These are phyloP conservation scores for Andrena haemorrhoa DNA, from an alignment of 2,888 invertebrate genomes.

Conservation along the genomic window DNA sequence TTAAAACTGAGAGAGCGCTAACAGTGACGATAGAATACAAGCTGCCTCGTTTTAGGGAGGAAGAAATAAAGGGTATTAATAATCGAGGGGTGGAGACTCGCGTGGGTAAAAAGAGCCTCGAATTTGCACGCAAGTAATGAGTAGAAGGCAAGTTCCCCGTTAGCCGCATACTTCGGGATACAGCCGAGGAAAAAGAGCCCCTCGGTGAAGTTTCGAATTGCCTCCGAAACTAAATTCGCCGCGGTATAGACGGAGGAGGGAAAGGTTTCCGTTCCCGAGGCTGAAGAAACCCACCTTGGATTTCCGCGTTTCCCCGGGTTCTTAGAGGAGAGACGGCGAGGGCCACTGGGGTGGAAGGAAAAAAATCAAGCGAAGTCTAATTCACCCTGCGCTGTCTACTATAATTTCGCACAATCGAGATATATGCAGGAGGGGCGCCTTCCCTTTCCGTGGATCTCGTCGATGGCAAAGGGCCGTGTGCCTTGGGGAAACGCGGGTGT, in stretches of 20 bases:
- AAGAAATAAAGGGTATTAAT: conserved; percentile 16
- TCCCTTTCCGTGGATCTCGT: conserved; percentile 16
- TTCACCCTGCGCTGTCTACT: conserved; percentile 31
- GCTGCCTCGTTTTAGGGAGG: background rate
- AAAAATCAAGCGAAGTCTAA: conserved; percentile 33
- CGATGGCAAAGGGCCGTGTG: conserved; percentile 7
- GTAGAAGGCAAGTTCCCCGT: conserved; percentile 40
- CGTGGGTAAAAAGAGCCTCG: background rate
- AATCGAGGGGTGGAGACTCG: background rate
- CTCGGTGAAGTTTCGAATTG: conserved; percentile 44
- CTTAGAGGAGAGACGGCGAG: conserved; percentile 5
- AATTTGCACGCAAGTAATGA: conserved; percentile 32
- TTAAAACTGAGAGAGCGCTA: too few relatives aligned
- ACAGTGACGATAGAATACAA: background rate
- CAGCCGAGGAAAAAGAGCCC: conserved; percentile 28
- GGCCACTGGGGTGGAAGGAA: background rate
- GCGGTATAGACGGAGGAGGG: background rate
- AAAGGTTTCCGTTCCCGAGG: conserved; percentile 9
- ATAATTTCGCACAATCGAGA: conserved; percentile 41
- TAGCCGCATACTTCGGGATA: conserved; percentile 58
- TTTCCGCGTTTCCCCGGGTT: conserved; percentile 17
- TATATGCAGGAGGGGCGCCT: conserved; percentile 22
- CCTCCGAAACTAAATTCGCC: conserved; percentile 61
- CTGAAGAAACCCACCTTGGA: conserved; percentile 36
- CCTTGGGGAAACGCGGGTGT: background rate